Evolutionary conservation across 2,888 invertebrate genomes (phyloP).

Genomic region (Dynastes grantii): DNA sequence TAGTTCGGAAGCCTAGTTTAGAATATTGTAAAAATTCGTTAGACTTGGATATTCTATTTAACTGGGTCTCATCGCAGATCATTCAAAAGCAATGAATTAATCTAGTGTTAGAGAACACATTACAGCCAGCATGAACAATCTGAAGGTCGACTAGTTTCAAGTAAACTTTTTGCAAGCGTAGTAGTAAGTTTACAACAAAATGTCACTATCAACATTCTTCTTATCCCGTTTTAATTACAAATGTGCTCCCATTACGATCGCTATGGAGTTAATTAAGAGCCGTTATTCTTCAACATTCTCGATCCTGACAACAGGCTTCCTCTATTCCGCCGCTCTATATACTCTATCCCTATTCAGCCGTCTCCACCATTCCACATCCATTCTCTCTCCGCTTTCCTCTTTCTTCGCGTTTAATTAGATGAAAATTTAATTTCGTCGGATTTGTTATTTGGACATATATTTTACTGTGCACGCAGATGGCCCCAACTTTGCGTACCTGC

Average conservation of each 20-base stretch:
- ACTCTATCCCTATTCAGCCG: neutral
- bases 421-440: slow-evolving; percentile 37
- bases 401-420: slow-evolving; percentile 26
- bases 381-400: neutral
- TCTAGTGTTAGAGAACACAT: too few species aligned
- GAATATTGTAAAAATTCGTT: too few species aligned
- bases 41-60: too few species aligned
- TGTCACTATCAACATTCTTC: neutral
- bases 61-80: too few species aligned
- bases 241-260: slow-evolving; percentile 22
- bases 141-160: too few species aligned
- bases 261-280: slow-evolving; percentile 29
- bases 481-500: slow-evolving; percentile 32
- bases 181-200: neutral
- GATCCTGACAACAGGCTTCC: slow-evolving; percentile 6
- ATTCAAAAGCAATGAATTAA: too few species aligned
- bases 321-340: neutral
- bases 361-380: neutral
- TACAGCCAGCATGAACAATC: too few species aligned
- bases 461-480: slow-evolving; percentile 27
- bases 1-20: too few species aligned
- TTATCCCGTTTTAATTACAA: slow-evolving; percentile 20
- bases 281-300: slow-evolving; percentile 27
- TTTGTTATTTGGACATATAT: slow-evolving; percentile 40
- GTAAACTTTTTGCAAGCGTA: too few species aligned